Percentiles rank a stretch among this genome's conserved stretches.
phyloP scores from a whole-genome alignment of 2,113 vertebrate species.

The Alces alces region DNA sequence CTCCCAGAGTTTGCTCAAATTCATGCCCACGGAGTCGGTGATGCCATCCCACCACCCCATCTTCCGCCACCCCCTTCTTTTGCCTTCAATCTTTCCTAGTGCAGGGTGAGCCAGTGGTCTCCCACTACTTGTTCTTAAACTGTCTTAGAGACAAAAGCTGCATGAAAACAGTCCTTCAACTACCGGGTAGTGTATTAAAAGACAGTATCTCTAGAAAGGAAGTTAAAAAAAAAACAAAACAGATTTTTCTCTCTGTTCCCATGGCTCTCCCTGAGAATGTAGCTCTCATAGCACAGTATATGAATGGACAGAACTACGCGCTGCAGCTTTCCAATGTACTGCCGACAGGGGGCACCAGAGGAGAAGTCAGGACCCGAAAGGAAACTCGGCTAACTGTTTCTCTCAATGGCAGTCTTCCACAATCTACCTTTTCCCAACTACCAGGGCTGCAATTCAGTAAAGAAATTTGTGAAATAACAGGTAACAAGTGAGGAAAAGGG shows the following conservation, averaged over 20 bases:
- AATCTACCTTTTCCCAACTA: background rate
- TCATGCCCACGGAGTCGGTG: background rate
- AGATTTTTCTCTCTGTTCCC: background rate
- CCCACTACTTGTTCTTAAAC: background rate
- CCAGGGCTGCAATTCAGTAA: background rate
- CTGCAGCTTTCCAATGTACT: background rate
- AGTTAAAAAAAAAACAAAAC: background rate
- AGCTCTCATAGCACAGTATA: background rate
- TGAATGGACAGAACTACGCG: background rate
- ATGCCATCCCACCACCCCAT: background rate
- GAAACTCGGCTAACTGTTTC: background rate
- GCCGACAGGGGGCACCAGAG: background rate
- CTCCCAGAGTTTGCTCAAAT: background rate
- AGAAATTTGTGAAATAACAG: background rate
- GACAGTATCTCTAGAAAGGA: background rate
- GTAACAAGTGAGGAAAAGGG: background rate
- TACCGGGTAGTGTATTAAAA: background rate
- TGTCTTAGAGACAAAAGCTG: background rate
- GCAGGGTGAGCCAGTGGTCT: background rate
- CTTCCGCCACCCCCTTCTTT: background rate
- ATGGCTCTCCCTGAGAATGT: background rate
- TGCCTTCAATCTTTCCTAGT: background rate
- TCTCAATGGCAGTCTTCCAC: background rate
- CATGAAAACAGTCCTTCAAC: background rate
- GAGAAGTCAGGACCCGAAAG: background rate